These are phyloP conservation scores for Embiotoca jacksoni DNA, from an alignment of 2,113 vertebrate species.

Conservation along the genomic window DNA sequence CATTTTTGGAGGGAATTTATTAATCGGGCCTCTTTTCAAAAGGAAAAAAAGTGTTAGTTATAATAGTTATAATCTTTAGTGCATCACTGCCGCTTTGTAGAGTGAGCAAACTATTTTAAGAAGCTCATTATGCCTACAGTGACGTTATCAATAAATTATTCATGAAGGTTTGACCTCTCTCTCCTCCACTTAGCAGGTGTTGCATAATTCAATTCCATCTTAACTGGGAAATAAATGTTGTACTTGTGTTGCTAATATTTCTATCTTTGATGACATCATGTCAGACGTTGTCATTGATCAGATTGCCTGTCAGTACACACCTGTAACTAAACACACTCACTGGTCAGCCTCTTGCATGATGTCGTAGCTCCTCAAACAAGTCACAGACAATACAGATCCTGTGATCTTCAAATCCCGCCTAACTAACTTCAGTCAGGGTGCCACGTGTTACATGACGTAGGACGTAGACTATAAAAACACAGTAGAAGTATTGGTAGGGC, in stretches of 20 bases:
- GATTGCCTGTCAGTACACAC: background rate
- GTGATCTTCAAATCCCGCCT: no score
- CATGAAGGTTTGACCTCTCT: conserved; percentile 16
- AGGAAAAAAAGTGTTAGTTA: conserved; percentile 4
- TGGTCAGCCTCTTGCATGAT: background rate
- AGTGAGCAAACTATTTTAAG: conserved; percentile 24
- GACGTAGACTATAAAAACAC: no score
- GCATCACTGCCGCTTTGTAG: background rate
- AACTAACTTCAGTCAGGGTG: no score
- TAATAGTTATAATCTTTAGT: conserved; percentile 22
- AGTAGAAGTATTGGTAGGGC: no score
- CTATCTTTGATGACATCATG: background rate
- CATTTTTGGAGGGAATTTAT: background rate
- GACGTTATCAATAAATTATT: conserved; percentile 20
- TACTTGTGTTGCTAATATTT: background rate
- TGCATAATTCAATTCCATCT: background rate
- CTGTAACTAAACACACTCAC: background rate
- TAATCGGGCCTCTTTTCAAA: background rate
- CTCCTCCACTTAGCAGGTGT: background rate
- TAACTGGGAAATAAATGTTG: background rate
- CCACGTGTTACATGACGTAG: no score
- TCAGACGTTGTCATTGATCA: background rate
- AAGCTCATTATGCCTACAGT: background rate
- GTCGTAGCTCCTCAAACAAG: conserved; percentile 5
- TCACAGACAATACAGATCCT: background rate